A percentile compares a stretch with the other conserved stretches of the same genome.
Conservation (phyloP, 2,888 invertebrate genomes). For the Hoplodrina blanda region DNA sequence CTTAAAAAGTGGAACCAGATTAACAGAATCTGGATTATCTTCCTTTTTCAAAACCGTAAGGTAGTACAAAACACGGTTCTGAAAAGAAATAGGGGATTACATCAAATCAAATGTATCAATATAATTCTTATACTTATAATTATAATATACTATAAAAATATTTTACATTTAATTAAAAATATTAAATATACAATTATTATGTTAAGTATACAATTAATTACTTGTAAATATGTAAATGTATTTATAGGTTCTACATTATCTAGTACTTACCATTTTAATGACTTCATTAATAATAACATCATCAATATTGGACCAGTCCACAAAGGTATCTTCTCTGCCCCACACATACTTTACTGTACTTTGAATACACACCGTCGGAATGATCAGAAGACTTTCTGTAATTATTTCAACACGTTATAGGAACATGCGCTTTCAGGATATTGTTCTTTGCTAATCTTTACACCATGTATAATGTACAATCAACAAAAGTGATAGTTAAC, state of each 20-base stretch:
- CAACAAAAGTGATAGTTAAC: no score
- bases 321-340: slow-evolving; percentile 81
- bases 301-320: slow-evolving; percentile 85
- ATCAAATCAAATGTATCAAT: not conserved
- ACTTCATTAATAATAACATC: slow-evolving; percentile 89
- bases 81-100: slow-evolving; percentile 65
- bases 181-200: no score
- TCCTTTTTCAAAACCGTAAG: slow-evolving; percentile 81
- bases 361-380: slow-evolving; percentile 87
- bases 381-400: slow-evolving; percentile 84
- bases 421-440: no score
- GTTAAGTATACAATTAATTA: no score
- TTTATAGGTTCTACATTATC: not conserved
- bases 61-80: slow-evolving; percentile 86
- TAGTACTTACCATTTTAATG: slow-evolving; percentile 80
- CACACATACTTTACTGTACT: slow-evolving; percentile 84
- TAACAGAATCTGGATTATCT: slow-evolving; percentile 69
- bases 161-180: no score
- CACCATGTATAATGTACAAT: no score
- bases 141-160: no score
- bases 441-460: not conserved
- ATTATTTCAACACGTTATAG: no score
- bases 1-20: slow-evolving; percentile 84
- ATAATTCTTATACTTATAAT: no score
- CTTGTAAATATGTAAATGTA: no score